Conservation (phyloP, 2,113 vertebrate species). For the Monopterus albus region DNA sequence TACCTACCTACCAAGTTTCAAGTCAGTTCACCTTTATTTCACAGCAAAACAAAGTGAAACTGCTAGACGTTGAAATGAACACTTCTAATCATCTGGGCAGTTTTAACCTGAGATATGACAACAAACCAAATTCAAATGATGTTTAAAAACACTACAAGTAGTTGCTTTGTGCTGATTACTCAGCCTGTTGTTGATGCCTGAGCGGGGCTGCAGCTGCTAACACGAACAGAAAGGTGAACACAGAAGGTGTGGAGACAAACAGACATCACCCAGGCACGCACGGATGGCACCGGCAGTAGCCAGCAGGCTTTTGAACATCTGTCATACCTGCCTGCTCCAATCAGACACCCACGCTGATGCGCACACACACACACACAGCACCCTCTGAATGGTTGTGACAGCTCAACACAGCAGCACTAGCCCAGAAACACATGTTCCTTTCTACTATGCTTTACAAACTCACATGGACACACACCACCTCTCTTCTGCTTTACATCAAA, state of each 20-base stretch:
- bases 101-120: too few relatives aligned
- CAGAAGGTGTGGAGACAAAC: slow-evolving; percentile 40
- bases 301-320: slow-evolving; percentile 68
- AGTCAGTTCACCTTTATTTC: too few relatives aligned
- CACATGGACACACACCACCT: slow-evolving; percentile 31
- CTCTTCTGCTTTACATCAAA: slow-evolving; percentile 37
- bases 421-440: slow-evolving; percentile 62
- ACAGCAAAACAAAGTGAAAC: too few relatives aligned
- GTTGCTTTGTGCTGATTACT: background rate
- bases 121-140: too few relatives aligned
- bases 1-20: too few relatives aligned
- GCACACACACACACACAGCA: slow-evolving; percentile 24
- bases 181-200: background rate
- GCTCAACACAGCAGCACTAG: slow-evolving; percentile 47
- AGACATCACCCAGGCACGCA: slow-evolving; percentile 16
- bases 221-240: slow-evolving; percentile 49
- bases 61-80: too few relatives aligned
- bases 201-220: slow-evolving; percentile 40
- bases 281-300: slow-evolving; percentile 29
- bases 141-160: background rate
- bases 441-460: slow-evolving; percentile 29
- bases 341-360: slow-evolving; percentile 47
- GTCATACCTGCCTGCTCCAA: slow-evolving; percentile 70
- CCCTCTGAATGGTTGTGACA: slow-evolving; percentile 51
- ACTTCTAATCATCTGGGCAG: background rate